A percentile compares a stretch with the other conserved stretches of the same genome.
These are phyloP conservation scores for Botia kubotai DNA, from an alignment of 2,797 vertebrate genomes.

Conservation along the genomic window DNA sequence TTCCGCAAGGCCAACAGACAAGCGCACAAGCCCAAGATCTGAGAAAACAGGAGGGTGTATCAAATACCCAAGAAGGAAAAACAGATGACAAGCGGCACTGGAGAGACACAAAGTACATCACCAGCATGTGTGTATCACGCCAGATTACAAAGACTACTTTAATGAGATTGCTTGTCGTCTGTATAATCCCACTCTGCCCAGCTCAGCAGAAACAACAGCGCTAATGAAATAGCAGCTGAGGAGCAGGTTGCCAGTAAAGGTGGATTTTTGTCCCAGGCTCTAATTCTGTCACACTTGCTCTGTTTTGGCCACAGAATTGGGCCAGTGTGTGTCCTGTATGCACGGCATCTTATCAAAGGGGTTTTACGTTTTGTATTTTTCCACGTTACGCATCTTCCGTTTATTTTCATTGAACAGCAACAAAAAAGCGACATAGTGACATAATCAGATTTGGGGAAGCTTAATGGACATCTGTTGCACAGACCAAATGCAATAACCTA, in stretches of 20 bases:
- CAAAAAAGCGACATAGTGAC: constrained; percentile 31
- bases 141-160: constrained; percentile 78
- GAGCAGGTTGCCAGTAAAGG: constrained; percentile 56
- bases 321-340: constrained; percentile 43
- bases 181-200: constrained; percentile 79
- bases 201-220: constrained; percentile 77
- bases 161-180: constrained; percentile 81
- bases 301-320: constrained; percentile 76
- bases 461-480: constrained; percentile 50
- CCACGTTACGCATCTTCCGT: constrained; percentile 49
- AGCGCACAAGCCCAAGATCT: constrained; percentile 76
- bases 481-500: constrained; percentile 30
- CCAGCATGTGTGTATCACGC: constrained; percentile 59
- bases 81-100: constrained; percentile 20
- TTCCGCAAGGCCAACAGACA: constrained; percentile 81
- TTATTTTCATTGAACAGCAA: constrained; percentile 28
- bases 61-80: constrained; percentile 46
- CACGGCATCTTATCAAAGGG: not conserved
- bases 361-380: constrained; percentile 58
- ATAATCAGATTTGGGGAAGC: constrained; percentile 37
- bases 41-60: constrained; percentile 49
- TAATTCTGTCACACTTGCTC: constrained; percentile 59
- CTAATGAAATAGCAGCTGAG: constrained; percentile 79
- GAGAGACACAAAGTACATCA: constrained; percentile 57
- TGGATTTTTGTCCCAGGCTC: constrained; percentile 54